Percentiles rank a stretch among this genome's conserved stretches.
Evolutionary conservation across 2,113 vertebrate species (phyloP).

Genomic region (Notothenia coriiceps): DNA sequence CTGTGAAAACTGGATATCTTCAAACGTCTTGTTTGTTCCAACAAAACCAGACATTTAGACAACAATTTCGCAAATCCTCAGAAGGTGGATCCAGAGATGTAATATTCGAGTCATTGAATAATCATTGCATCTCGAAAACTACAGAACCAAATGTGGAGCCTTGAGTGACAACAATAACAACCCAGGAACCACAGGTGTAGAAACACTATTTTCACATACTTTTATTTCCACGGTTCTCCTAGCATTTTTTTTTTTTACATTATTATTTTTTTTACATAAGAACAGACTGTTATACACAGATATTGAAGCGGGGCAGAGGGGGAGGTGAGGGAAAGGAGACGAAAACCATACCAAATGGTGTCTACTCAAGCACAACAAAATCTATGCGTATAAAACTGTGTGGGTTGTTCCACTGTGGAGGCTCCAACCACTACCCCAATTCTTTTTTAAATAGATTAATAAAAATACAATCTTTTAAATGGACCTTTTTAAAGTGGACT

Average conservation of each 20-base stretch:
- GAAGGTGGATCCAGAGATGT: too few relatives aligned
- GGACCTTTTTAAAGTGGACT: slow-evolving; percentile 92
- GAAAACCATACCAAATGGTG: slow-evolving; percentile 94
- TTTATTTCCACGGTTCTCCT: slow-evolving; percentile 99
- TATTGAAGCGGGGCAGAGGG: slow-evolving; percentile 83
- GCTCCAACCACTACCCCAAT: slow-evolving; percentile 89
- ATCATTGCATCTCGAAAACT: not conserved
- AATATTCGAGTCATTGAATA: too few relatives aligned
- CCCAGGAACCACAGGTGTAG: slow-evolving; percentile 82
- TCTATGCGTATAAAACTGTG: slow-evolving; percentile 96
- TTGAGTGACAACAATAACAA: slow-evolving; percentile 25
- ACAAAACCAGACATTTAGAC: too few relatives aligned
- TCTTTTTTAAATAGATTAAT: slow-evolving; percentile 98
- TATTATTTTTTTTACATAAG: slow-evolving; percentile 92
- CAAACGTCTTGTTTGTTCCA: not conserved
- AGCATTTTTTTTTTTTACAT: slow-evolving; percentile 90
- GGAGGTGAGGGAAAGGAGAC: slow-evolving; percentile 79
- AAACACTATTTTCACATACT: slow-evolving; percentile 97
- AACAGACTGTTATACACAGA: slow-evolving; percentile 99
- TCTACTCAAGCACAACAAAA: slow-evolving; percentile 99
- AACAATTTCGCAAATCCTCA: too few relatives aligned
- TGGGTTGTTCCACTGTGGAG: slow-evolving; percentile 89
- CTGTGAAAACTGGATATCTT: too few relatives aligned
- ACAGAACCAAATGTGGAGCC: too few relatives aligned
- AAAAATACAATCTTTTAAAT: slow-evolving; percentile 99